Evolutionary conservation across 2,888 invertebrate species (phyloP).

Genomic region (Lottia scabra): DNA sequence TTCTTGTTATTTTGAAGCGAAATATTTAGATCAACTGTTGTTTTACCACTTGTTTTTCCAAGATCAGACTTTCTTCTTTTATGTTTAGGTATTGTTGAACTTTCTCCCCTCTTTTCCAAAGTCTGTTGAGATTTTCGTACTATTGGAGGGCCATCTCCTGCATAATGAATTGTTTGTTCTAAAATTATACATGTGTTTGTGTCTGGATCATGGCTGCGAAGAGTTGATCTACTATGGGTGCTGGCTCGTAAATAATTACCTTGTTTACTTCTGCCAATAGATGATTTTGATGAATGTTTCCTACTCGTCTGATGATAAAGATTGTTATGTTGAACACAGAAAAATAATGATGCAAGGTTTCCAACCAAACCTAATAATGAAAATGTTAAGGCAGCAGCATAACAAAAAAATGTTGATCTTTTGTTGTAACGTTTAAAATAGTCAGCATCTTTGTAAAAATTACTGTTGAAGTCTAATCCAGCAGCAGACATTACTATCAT

Average conservation of each 20-base stretch:
- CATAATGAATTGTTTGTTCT: neutral
- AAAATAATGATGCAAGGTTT: slow-evolving; percentile 44
- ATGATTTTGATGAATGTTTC: neutral
- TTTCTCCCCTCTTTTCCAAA: neutral
- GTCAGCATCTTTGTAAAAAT: slow-evolving; percentile 43
- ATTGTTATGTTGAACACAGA: slow-evolving; percentile 50
- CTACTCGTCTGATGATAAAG: slow-evolving; percentile 33
- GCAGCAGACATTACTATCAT: slow-evolving; percentile 54
- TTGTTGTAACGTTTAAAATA: slow-evolving; percentile 24
- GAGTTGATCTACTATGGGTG: neutral
- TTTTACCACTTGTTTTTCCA: neutral
- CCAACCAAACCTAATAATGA: slow-evolving; percentile 45
- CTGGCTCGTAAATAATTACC: neutral
- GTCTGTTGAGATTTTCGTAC: neutral
- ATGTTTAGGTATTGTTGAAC: neutral
- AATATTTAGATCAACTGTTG: neutral
- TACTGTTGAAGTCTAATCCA: slow-evolving; percentile 50
- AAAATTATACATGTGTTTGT: no score
- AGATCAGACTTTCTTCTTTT: neutral
- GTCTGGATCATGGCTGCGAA: neutral
- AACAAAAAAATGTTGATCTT: slow-evolving; percentile 44
- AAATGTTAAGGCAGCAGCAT: slow-evolving; percentile 47
- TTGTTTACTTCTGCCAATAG: neutral
- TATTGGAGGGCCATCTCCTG: neutral
- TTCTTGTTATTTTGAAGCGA: neutral